phyloP scores from a whole-genome alignment of 1,140 invertebrate species.

The Coelopa frigida region DNA sequence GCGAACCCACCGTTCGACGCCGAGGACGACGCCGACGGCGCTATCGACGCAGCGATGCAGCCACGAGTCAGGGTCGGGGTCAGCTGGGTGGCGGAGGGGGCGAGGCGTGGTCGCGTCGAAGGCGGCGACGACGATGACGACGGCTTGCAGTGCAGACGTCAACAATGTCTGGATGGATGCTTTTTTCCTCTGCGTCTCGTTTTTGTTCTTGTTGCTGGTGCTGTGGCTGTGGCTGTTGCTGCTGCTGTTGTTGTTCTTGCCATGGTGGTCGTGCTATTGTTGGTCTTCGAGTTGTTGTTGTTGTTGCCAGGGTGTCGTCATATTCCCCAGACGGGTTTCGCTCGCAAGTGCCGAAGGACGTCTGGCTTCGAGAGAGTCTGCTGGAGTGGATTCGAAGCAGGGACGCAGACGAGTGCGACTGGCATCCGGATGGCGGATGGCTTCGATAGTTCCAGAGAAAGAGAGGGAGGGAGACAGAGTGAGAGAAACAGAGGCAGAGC shows the following conservation, averaged over 20 bases:
- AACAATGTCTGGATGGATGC: slow-evolving; percentile 13
- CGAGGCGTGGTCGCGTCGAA: not conserved
- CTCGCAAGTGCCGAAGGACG: slow-evolving; percentile 10
- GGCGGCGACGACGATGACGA: not conserved
- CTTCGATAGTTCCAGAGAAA: too few species aligned
- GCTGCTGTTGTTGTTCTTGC: slow-evolving; percentile 2
- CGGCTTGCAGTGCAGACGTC: slow-evolving; percentile 10
- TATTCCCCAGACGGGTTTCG: slow-evolving; percentile 2
- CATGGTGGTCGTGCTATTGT: slow-evolving; percentile 6
- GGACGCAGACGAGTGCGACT: too few species aligned
- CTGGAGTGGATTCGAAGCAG: too few species aligned
- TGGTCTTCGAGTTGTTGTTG: not conserved
- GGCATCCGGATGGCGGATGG: too few species aligned
- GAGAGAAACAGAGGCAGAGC: not conserved
- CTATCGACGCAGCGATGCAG: too few species aligned
- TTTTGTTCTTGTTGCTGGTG: slow-evolving; percentile 4
- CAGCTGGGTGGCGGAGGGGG: too few species aligned
- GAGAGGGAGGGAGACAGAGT: not conserved
- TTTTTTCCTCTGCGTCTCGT: slow-evolving; percentile 3
- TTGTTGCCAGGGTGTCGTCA: not conserved
- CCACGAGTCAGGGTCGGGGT: too few species aligned
- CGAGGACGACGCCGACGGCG: not conserved
- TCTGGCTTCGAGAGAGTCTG: slow-evolving; percentile 7
- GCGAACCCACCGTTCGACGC: not conserved
- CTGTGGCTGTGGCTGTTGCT: slow-evolving; percentile 3